Conservation (phyloP, 2,888 invertebrate species). For the Yponomeuta cagnagella region DNA sequence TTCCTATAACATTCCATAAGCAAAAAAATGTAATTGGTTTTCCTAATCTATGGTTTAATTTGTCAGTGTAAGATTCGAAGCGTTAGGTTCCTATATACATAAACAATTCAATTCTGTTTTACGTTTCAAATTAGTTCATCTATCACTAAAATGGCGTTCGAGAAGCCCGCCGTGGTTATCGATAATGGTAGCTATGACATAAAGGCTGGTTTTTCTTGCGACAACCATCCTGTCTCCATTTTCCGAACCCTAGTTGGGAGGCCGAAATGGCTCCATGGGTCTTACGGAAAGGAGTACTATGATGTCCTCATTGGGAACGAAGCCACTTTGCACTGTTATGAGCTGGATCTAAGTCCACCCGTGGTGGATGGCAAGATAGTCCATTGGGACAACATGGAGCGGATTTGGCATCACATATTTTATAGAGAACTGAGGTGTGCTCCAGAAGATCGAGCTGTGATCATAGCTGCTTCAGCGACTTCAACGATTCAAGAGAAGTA, state of each 20-base stretch:
- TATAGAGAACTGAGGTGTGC: slow-evolving; percentile 58
- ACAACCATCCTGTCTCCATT: slow-evolving; percentile 60
- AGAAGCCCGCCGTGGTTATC: slow-evolving; percentile 54
- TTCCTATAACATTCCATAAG: too few relatives aligned
- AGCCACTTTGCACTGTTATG: slow-evolving; percentile 32
- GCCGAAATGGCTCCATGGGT: slow-evolving; percentile 42
- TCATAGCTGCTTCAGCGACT: slow-evolving; percentile 36
- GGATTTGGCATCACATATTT: slow-evolving; percentile 56
- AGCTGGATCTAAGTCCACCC: slow-evolving; percentile 41
- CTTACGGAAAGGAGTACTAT: slow-evolving; percentile 46
- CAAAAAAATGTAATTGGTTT: too few relatives aligned
- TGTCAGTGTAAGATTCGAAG: too few relatives aligned
- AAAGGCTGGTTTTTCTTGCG: slow-evolving; percentile 62
- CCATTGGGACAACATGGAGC: slow-evolving; percentile 64
- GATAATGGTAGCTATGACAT: slow-evolving; percentile 55
- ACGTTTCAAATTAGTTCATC: too few relatives aligned
- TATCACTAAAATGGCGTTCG: slow-evolving; percentile 38
- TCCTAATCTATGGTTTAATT: too few relatives aligned
- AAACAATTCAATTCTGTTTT: too few relatives aligned
- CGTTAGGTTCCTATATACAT: too few relatives aligned
- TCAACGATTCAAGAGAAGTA: slow-evolving; percentile 51
- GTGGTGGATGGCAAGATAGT: slow-evolving; percentile 44
- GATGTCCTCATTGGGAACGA: slow-evolving; percentile 55
- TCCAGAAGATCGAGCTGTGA: slow-evolving; percentile 53
- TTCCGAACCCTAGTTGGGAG: slow-evolving; percentile 55